Base-by-base conservation (phyloP, 2,113 vertebrate genomes). In the Speoplatyrhinus poulsoni region DNA sequence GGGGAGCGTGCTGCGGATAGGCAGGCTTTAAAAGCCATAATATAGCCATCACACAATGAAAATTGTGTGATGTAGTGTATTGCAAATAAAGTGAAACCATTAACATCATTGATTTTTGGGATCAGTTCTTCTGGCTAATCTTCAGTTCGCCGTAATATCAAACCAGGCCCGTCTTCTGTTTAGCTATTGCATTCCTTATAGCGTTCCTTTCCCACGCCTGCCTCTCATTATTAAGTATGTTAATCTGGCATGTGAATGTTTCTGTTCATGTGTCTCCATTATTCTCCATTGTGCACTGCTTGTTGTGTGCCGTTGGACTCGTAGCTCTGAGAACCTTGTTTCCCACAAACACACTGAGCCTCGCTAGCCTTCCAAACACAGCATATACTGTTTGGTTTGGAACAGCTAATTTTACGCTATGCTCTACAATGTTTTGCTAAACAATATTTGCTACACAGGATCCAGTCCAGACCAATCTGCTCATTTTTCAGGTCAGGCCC, bases 201-300 rank as follows among this genome's bases (percentile, higher is more conserved):
- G 54, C 16, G 7, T 6, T 41, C 36, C 36, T 67, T 50, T 12
- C 32, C 41, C n/a, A 65, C 73, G 73, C 76, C 81, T 86, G 83
- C 69, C 82, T 84, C 81, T 84, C 70, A 73, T 66, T 65, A 64
- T 57, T 71, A 60, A 54, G 66, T 33, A 11, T 6, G 32, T 9
- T 59, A 26, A 66, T 71, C 65, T 68, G 57, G 77, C 77, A 84
- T 88, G 76, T 84, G 60, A 58, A 73, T 80, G 67, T 79, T 69
- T 17, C 5, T 56, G 1, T 3, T 58, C 3, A 13, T 58, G 26
- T 58, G 26, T 26, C 26, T 26, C 26, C 36, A 54, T 75, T 58
- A 33, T 58, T 5, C 6, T 11, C 32, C n/a, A 49, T 11, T 15
- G 19, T 53, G 26, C 9, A 12, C 32, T 33, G 4, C 12, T 26